A percentile compares a stretch with the other conserved stretches of the same genome.
Evolutionary conservation across 1,140 invertebrate species (phyloP).

Genomic region (Drosophila micromelanica): DNA sequence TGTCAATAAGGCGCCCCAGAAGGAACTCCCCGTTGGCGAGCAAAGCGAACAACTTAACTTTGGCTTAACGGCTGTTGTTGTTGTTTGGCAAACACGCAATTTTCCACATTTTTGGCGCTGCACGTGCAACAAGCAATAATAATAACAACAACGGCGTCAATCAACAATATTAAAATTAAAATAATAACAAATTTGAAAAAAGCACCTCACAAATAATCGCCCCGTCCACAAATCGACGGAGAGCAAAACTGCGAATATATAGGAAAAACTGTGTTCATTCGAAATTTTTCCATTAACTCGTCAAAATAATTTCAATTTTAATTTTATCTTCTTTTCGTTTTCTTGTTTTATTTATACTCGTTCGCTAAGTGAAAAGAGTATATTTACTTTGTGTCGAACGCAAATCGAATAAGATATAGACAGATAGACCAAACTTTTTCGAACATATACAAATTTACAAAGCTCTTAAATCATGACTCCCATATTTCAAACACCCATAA

Average conservation of each 20-base stretch:
- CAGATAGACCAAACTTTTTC: too few relatives aligned
- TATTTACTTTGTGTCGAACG: too few relatives aligned
- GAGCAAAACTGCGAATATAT: slow-evolving; percentile 10
- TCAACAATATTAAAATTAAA: slow-evolving; percentile 74
- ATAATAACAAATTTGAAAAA: slow-evolving; percentile 72
- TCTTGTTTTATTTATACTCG: too few relatives aligned
- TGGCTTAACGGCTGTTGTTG: slow-evolving; percentile 29
- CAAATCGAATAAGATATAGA: too few relatives aligned
- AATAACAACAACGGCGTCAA: slow-evolving; percentile 48
- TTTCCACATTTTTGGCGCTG: slow-evolving; percentile 59
- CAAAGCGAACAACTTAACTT: slow-evolving; percentile 30
- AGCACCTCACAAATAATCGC: slow-evolving; percentile 54
- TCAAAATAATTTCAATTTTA: slow-evolving; percentile 66
- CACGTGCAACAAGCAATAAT: slow-evolving; percentile 42
- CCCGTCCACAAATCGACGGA: slow-evolving; percentile 7
- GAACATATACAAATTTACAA: too few relatives aligned
- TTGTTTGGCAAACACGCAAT: slow-evolving; percentile 74
- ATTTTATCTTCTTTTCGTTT: background rate
- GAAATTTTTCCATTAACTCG: slow-evolving; percentile 76
- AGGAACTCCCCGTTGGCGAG: slow-evolving; percentile 9
- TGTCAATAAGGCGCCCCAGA: slow-evolving; percentile 39
- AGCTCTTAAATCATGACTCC: too few relatives aligned
- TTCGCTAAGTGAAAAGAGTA: too few relatives aligned
- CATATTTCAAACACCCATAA: too few relatives aligned
- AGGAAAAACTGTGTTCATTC: slow-evolving; percentile 13